Percentiles rank a stretch among this genome's conserved stretches.
Conservation (phyloP, 2,888 invertebrate genomes). For the Gandaritis pyraliata region DNA sequence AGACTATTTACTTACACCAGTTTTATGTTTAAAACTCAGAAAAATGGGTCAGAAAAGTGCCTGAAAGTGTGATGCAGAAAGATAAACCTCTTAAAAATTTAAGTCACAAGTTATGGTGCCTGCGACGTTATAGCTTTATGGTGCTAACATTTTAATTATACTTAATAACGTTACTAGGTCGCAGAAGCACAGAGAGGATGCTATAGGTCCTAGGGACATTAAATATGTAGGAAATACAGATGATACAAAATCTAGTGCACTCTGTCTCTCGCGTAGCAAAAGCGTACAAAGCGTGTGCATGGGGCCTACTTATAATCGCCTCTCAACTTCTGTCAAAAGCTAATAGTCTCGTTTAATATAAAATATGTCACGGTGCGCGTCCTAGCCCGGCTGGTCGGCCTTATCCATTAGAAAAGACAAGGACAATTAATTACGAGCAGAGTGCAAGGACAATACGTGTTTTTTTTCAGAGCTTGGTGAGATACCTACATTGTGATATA, state of each 20-base stretch:
- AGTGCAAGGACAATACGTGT: too few relatives aligned
- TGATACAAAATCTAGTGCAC: too few relatives aligned
- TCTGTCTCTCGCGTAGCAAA: slow-evolving; percentile 11
- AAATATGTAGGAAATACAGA: slow-evolving; percentile 14
- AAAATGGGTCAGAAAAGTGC: slow-evolving; percentile 20
- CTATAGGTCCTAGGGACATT: background rate
- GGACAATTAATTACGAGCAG: too few relatives aligned
- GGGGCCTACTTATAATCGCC: too few relatives aligned
- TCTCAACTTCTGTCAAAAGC: too few relatives aligned
- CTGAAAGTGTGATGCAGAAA: slow-evolving; percentile 25
- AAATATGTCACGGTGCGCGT: too few relatives aligned
- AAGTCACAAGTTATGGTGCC: slow-evolving; percentile 31
- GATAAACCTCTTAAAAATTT: slow-evolving; percentile 31
- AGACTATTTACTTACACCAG: too few relatives aligned
- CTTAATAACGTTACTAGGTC: slow-evolving; percentile 32
- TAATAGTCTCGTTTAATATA: too few relatives aligned
- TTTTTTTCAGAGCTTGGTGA: too few relatives aligned
- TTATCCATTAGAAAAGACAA: too few relatives aligned
- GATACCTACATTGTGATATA: too few relatives aligned
- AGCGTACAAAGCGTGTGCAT: background rate
- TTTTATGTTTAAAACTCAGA: background rate
- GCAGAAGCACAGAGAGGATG: slow-evolving; percentile 24
- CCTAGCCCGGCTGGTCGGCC: too few relatives aligned
- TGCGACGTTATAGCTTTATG: slow-evolving; percentile 34
- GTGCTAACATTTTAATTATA: slow-evolving; percentile 37